Evolutionary conservation across 2,797 vertebrate genomes (phyloP).

Genomic region (Netta rufina): DNA sequence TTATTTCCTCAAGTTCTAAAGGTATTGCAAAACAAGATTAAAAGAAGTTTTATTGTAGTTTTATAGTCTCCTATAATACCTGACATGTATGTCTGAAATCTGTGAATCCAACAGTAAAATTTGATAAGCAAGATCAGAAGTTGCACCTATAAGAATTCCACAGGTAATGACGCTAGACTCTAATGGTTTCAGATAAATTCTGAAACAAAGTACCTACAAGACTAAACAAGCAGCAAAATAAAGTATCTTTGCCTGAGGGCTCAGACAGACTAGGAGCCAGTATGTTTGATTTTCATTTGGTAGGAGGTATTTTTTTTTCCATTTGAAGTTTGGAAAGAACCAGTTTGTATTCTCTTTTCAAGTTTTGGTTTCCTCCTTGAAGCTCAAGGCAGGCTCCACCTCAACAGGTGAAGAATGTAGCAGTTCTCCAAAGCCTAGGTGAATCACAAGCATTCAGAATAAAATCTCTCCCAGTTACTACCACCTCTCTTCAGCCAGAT

Average conservation of each 20-base stretch:
- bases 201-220: neutral
- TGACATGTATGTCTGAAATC: neutral
- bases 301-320: neutral
- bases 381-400: neutral
- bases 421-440: neutral
- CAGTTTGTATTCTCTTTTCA: slow-evolving; percentile 11
- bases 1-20: neutral
- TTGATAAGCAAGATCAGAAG: neutral
- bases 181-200: neutral
- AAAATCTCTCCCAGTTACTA: neutral
- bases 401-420: neutral
- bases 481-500: neutral
- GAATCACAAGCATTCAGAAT: neutral
- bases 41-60: neutral
- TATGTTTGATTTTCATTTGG: slow-evolving; percentile 28
- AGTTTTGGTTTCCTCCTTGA: slow-evolving; percentile 12
- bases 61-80: neutral
- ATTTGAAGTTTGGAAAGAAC: slow-evolving; percentile 7
- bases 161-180: neutral
- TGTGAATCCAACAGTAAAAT: neutral
- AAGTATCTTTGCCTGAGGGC: neutral
- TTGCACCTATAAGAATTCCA: neutral
- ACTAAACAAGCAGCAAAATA: slow-evolving; percentile 26
- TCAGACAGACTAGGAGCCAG: slow-evolving; percentile 40
- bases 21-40: neutral